Percentiles rank a stretch among this genome's conserved stretches.
Conservation (phyloP, 2,113 vertebrate genomes). For the Tringa solitaria region DNA sequence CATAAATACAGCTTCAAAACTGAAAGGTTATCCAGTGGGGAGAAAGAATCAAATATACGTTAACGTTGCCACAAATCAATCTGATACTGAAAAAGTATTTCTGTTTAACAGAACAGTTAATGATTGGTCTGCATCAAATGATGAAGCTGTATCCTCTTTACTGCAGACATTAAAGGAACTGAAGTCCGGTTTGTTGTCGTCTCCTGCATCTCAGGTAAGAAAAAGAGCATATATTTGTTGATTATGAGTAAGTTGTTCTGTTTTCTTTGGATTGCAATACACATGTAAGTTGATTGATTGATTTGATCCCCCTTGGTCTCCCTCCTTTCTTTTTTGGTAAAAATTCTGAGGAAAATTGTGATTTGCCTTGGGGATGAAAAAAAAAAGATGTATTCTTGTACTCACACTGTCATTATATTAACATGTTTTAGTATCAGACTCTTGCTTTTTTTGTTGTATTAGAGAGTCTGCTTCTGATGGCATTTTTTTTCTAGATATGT, state of each 20-base stretch:
- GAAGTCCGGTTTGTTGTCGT: conserved; percentile 59
- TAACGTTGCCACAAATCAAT: background rate
- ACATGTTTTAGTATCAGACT: background rate
- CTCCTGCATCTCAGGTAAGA: conserved; percentile 56
- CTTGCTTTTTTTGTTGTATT: background rate
- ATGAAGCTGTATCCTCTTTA: conserved; percentile 66
- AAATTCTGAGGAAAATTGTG: background rate
- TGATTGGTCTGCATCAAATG: conserved; percentile 51
- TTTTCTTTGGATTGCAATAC: background rate
- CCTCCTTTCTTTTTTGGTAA: background rate
- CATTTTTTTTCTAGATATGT: background rate
- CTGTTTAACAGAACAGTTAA: conserved; percentile 61
- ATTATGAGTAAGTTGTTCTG: background rate
- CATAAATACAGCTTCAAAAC: background rate
- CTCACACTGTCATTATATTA: background rate
- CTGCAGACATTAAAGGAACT: conserved; percentile 63
- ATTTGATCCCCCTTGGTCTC: background rate
- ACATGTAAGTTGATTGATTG: background rate
- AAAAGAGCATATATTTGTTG: background rate
- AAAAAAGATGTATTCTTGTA: background rate
- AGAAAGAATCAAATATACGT: background rate
- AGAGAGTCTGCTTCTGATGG: background rate
- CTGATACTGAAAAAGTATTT: background rate
- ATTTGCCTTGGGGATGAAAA: background rate
- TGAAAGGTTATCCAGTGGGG: background rate